Conservation (phyloP, 2,113 vertebrate genomes). For the Rhabdornis inornatus region DNA sequence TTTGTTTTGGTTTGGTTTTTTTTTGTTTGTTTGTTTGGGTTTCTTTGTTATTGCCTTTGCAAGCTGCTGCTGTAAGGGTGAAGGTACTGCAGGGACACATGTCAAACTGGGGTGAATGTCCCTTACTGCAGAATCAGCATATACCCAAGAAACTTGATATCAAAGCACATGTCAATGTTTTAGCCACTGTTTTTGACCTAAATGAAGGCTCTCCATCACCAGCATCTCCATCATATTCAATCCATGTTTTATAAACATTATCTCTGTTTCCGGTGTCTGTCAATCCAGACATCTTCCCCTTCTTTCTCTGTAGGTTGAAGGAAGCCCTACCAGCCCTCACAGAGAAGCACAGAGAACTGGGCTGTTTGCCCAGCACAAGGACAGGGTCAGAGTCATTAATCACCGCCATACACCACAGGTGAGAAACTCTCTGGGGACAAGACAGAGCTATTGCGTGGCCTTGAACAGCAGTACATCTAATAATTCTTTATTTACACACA, state of each 20-base stretch:
- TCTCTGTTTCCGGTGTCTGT: not conserved
- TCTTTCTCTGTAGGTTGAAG: not conserved
- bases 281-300: not conserved
- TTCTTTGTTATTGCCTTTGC: not conserved
- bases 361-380: not conserved
- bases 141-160: not conserved
- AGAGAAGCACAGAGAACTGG: not conserved
- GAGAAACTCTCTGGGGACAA: not conserved
- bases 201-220: not conserved
- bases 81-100: not conserved
- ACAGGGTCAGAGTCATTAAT: not conserved
- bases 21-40: no score
- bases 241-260: not conserved
- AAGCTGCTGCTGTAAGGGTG: not conserved
- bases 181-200: not conserved
- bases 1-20: no score
- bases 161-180: fast-evolving
- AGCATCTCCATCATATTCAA: not conserved
- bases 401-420: fast-evolving
- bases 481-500: not conserved
- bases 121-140: not conserved
- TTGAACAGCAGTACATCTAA: not conserved
- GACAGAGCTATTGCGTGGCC: not conserved
- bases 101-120: not conserved
- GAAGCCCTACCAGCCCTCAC: not conserved